phyloP scores from a whole-genome alignment of 1,140 invertebrate genomes.

The Dryas iulia region DNA sequence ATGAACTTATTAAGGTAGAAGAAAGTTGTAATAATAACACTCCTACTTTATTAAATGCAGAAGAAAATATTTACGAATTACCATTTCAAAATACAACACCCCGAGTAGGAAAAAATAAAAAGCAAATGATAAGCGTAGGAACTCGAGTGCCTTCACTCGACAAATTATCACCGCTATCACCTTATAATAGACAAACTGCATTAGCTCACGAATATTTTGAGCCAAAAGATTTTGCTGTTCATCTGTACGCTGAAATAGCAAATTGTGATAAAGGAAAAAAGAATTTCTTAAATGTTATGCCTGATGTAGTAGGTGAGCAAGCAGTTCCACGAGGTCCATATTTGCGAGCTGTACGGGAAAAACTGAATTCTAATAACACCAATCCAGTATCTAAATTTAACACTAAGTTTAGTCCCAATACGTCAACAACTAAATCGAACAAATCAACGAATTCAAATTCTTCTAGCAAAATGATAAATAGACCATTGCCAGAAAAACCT shows the following conservation, averaged over 20 bases:
- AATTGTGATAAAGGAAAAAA: conserved; percentile 70
- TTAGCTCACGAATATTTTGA: conserved; percentile 86
- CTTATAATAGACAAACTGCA: conserved; percentile 80
- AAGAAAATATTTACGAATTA: conserved; percentile 85
- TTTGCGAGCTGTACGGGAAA: conserved; percentile 65
- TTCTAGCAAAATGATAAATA: conserved; percentile 83
- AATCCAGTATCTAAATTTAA: conserved; percentile 24
- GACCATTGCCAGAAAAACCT: conserved; percentile 86
- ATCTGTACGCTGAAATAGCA: conserved; percentile 87
- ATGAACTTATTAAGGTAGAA: conserved; percentile 88
- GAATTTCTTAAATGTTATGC: conserved; percentile 60
- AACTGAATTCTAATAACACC: conserved; percentile 39
- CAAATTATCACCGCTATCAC: conserved; percentile 78
- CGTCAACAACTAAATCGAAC: conserved; percentile 53
- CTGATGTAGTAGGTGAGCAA: conserved; percentile 63
- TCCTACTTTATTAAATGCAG: conserved; percentile 54
- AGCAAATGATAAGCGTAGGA: conserved; percentile 81
- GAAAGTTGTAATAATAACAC: conserved; percentile 84
- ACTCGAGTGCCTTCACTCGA: conserved; percentile 83
- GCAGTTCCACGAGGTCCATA: conserved; percentile 66
- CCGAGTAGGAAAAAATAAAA: conserved; percentile 63
- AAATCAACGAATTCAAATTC: conserved; percentile 73
- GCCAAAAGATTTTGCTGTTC: conserved; percentile 84
- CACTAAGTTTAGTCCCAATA: conserved; percentile 33
- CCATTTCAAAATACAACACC: conserved; percentile 77